Evolutionary conservation across 2,888 invertebrate species (phyloP).

Genomic region (Galerucella nymphaeae): DNA sequence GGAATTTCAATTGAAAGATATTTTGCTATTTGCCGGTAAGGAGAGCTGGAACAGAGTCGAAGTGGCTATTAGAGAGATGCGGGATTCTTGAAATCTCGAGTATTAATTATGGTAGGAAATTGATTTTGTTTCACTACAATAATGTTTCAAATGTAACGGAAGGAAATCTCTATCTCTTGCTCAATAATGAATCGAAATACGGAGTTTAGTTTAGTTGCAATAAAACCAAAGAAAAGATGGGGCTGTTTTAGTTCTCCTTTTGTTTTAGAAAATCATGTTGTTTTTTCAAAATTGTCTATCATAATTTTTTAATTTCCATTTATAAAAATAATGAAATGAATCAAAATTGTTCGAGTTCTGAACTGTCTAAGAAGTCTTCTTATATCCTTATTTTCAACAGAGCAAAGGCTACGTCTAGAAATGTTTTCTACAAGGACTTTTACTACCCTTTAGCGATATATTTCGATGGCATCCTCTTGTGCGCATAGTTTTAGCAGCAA

Average conservation of each 20-base stretch:
- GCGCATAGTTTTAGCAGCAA: conserved; percentile 3
- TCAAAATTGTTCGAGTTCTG: background rate
- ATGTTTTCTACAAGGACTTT: conserved; percentile 9
- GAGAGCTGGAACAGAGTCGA: conserved; percentile 3
- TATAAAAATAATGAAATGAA: too few species aligned
- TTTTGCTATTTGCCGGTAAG: conserved; percentile 21
- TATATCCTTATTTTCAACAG: conserved; percentile 11
- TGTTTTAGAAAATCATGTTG: too few species aligned
- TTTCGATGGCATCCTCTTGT: background rate
- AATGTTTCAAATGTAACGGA: background rate
- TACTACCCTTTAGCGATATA: conserved; percentile 14
- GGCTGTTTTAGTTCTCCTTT: too few species aligned
- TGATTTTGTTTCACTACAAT: background rate
- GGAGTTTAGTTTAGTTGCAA: too few species aligned
- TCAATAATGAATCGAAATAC: too few species aligned
- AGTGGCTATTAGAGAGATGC: conserved; percentile 3
- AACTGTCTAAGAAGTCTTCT: background rate
- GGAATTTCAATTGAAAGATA: conserved; percentile 18
- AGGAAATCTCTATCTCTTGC: background rate
- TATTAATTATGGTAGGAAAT: background rate
- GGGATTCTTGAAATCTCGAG: background rate
- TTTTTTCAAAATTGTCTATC: too few species aligned
- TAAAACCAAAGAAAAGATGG: too few species aligned
- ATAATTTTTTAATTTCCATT: too few species aligned
- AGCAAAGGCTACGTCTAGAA: conserved; percentile 4